Conservation (phyloP, 2,113 vertebrate species). For the Antennarius striatus region DNA sequence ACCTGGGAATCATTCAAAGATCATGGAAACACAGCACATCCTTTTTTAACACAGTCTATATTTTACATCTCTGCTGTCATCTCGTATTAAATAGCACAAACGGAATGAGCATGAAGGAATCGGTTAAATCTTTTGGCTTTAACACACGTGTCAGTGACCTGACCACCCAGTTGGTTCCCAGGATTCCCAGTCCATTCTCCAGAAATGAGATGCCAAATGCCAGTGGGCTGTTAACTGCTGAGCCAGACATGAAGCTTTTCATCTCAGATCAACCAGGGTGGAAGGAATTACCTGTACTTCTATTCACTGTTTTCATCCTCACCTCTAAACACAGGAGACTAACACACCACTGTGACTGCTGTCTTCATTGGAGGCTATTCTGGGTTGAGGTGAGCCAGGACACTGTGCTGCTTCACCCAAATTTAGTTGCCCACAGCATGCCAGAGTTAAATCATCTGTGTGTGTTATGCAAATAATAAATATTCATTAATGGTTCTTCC, state of each 20-base stretch:
- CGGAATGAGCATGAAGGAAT: conserved; percentile 18
- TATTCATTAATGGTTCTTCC: conserved; percentile 77
- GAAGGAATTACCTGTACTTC: conserved; percentile 31
- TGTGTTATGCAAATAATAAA: conserved; percentile 79
- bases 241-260: conserved; percentile 39
- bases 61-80: conserved; percentile 17
- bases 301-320: conserved; percentile 46
- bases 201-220: conserved; percentile 36
- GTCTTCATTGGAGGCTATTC: conserved; percentile 68
- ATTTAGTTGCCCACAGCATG: conserved; percentile 73
- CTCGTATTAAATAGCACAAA: conserved; percentile 34
- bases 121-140: conserved; percentile 24
- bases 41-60: conserved; percentile 31
- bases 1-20: conserved; percentile 60
- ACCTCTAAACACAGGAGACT: conserved; percentile 58
- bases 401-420: conserved; percentile 65
- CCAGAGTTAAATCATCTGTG: conserved; percentile 74
- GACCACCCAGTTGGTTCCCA: conserved; percentile 45
- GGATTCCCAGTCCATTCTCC: conserved; percentile 21
- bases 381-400: conserved; percentile 72
- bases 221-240: conserved; percentile 32
- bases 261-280: conserved; percentile 38
- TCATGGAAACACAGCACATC: conserved; percentile 54
- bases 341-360: conserved; percentile 60
- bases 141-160: conserved; percentile 21